Conservation (phyloP, 1,140 invertebrate species). For the Leptinotarsa lineolata region DNA sequence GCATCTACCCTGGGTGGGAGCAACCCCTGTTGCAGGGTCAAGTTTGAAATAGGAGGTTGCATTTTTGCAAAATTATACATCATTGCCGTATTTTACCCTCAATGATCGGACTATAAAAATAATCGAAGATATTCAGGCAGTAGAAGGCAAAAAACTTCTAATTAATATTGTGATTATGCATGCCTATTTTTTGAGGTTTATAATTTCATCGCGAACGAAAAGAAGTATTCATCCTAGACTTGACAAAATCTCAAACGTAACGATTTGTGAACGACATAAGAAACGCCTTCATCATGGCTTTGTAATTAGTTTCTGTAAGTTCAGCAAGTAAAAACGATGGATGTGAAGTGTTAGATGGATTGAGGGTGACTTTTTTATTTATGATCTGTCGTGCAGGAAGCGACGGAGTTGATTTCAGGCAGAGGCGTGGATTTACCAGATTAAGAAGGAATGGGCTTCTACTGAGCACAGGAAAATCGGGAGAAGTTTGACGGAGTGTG, state of each 20-base stretch:
- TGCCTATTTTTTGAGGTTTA: not conserved
- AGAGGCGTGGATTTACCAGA: conserved; percentile 8
- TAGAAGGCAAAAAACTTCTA: not conserved
- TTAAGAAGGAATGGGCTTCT: not conserved
- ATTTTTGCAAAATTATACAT: too few species aligned
- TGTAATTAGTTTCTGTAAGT: conserved; percentile 44
- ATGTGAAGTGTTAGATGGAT: conserved; percentile 41
- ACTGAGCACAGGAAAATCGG: not conserved
- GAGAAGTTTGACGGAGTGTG: not conserved
- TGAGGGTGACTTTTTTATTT: conserved; percentile 47
- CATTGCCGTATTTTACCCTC: too few species aligned
- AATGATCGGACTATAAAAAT: too few species aligned
- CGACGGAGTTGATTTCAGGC: conserved; percentile 30
- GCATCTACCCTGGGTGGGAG: too few species aligned
- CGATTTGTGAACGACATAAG: conserved; percentile 41
- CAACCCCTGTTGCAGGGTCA: too few species aligned
- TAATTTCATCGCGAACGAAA: conserved; percentile 3
- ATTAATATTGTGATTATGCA: conserved; percentile 19
- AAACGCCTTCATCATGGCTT: conserved; percentile 45
- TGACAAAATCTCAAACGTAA: conserved; percentile 32
- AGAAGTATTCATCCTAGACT: conserved; percentile 9
- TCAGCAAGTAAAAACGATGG: conserved; percentile 38
- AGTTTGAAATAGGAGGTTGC: too few species aligned
- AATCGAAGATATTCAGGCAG: too few species aligned
- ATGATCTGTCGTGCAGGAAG: conserved; percentile 39